Conservation (phyloP, 2,113 vertebrate species). For the Megalops atlanticus region DNA sequence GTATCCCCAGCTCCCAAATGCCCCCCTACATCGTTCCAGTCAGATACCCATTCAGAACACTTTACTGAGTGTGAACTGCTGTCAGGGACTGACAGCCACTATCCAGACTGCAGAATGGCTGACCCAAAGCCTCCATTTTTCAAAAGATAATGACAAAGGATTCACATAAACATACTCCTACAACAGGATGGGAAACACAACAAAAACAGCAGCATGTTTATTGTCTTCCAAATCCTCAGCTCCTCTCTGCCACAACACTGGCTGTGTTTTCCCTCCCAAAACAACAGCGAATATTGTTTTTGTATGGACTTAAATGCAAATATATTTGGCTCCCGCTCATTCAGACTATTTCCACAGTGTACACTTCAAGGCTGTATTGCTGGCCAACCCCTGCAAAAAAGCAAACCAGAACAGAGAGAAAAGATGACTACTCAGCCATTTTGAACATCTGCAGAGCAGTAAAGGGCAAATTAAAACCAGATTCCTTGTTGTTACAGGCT, state of each 20-base stretch:
- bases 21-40: neutral
- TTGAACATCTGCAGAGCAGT: conserved; percentile 15
- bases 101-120: neutral
- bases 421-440: conserved; percentile 16
- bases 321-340: neutral
- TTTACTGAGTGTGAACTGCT: neutral
- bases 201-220: neutral
- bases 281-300: neutral
- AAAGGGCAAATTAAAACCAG: conserved; percentile 27
- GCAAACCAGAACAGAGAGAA: conserved; percentile 7
- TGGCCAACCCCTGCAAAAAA: conserved; percentile 21
- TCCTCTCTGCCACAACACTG: neutral
- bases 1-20: neutral
- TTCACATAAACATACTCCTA: neutral
- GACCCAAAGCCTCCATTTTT: neutral
- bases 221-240: neutral
- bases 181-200: neutral
- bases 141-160: neutral
- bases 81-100: neutral
- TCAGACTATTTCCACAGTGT: neutral
- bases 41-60: neutral
- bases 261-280: neutral
- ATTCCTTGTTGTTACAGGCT: conserved; percentile 5
- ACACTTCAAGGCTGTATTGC: neutral
- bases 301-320: neutral